Percentiles rank a stretch among this genome's conserved stretches.
These are phyloP conservation scores for Uria aalge DNA, from an alignment of 2,113 vertebrate species.

Conservation along the genomic window DNA sequence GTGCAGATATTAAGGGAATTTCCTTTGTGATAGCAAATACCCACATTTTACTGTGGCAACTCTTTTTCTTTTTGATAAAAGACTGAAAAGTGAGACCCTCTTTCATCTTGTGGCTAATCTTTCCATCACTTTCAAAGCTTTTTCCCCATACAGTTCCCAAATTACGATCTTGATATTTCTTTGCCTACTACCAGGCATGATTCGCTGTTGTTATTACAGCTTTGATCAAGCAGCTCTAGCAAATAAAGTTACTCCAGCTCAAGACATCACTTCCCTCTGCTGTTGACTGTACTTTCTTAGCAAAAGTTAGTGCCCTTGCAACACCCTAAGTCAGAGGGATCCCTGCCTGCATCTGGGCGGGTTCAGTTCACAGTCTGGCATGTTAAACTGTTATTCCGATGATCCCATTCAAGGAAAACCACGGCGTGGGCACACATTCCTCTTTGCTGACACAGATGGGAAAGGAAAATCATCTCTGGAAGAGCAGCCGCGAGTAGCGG, in stretches of 20 bases:
- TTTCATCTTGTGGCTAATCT: background rate
- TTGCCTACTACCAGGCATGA: background rate
- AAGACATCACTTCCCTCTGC: background rate
- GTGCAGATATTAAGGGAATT: background rate
- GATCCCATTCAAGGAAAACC: background rate
- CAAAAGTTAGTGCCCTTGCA: background rate
- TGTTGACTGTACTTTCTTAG: background rate
- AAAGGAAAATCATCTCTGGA: background rate
- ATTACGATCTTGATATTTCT: background rate
- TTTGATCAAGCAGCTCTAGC: background rate
- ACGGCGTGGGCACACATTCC: background rate
- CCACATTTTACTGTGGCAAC: background rate
- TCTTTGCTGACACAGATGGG: background rate
- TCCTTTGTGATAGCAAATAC: background rate
- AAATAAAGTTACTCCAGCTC: background rate
- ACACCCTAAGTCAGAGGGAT: background rate
- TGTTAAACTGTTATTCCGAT: background rate
- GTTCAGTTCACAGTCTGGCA: background rate
- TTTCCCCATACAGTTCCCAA: background rate
- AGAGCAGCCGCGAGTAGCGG: background rate
- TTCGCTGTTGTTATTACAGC: background rate
- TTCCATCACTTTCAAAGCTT: background rate
- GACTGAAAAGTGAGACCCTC: background rate
- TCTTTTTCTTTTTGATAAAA: background rate
- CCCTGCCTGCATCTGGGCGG: background rate